Evolutionary conservation across 2,888 invertebrate species (phyloP), one percentile per base, ranked within the genome.

Genomic region (Lissocephala sabroskyi): DNA sequence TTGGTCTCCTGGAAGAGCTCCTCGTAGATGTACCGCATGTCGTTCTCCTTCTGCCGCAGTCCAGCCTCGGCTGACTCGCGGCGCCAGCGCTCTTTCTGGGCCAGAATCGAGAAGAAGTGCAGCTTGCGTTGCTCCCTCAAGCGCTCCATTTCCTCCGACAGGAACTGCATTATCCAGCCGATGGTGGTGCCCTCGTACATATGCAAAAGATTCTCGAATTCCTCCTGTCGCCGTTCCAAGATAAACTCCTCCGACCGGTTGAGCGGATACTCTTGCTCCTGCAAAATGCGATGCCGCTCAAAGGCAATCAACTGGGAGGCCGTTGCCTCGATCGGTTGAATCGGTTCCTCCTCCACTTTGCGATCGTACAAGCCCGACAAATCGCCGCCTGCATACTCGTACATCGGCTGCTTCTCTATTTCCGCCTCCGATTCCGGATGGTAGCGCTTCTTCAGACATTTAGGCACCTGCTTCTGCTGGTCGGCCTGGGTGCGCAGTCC

Each of bases 11-110:
- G 90, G 79, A 93, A 95, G 79, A 95, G 89, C 81, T 94, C 91
- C 62, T 95, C 93, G 60, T 93, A 91, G 73, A 94, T 91, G 5
- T 88, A 81, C 4, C 93, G 86, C 30, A 92, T 85, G 46, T 90
- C 86, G 58, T 91, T 88, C 79, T 95, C 95, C 41, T 88, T 87
- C 81, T 95, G 94, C 14, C 94, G 85, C 41, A 90, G 85, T 1
- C 94, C 94, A 1, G 92, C 91, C 81, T 95, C 95, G 6, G 89
- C 90, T 0, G 94, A 93, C 81, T 95, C 95, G 0, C 92, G 86
- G 77, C 89, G 88, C 58, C 89, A 86, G 56, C 94, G 87, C 67
- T 94, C 92, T 23, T 92, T 86, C 70, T 94, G 93, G 0, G 93
- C 92, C 30, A 95, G 84, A 62, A 95, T 86, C 18, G 91, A 89